Percentiles rank a stretch among this genome's conserved stretches.
These are phyloP conservation scores for Stenurella melanura DNA, from an alignment of 2,888 invertebrate species.

Conservation along the genomic window DNA sequence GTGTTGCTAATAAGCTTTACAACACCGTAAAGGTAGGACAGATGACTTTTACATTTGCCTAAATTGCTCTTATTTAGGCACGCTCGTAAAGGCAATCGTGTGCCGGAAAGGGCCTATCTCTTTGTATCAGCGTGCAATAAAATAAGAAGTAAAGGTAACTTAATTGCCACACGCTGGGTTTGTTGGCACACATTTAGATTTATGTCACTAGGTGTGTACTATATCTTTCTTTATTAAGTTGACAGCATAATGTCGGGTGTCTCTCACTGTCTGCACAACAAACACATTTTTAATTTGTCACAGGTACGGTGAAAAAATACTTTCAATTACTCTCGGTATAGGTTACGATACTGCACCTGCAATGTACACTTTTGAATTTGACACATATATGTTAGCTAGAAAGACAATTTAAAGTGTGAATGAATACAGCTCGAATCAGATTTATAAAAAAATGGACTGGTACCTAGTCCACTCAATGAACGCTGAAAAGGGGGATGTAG, in stretches of 20 bases:
- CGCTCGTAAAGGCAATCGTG: conserved; percentile 42
- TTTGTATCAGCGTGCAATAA: conserved; percentile 40
- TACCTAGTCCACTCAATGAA: no score
- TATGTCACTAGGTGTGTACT: conserved; percentile 55
- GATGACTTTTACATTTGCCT: conserved; percentile 24
- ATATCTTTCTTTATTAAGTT: conserved; percentile 52
- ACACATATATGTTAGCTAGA: background rate
- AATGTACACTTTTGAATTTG: background rate
- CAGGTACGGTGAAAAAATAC: conserved; percentile 2
- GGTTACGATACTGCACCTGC: background rate
- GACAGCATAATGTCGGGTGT: conserved; percentile 49
- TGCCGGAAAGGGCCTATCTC: conserved; percentile 23
- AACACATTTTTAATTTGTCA: conserved; percentile 29
- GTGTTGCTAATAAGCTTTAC: conserved; percentile 12
- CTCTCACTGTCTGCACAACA: conserved; percentile 29
- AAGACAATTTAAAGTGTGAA: no score
- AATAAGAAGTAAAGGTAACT: conserved; percentile 46
- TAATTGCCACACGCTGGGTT: conserved; percentile 55
- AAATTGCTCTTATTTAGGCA: conserved; percentile 44
- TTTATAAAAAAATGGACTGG: no score
- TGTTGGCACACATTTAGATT: conserved; percentile 60
- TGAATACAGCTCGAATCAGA: no score
- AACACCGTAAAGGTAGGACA: conserved; percentile 32
- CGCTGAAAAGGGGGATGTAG: no score
- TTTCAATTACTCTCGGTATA: conserved; percentile 1